Evolutionary conservation across 1,140 invertebrate genomes (phyloP).

Genomic region (Ectropis grisescens): DNA sequence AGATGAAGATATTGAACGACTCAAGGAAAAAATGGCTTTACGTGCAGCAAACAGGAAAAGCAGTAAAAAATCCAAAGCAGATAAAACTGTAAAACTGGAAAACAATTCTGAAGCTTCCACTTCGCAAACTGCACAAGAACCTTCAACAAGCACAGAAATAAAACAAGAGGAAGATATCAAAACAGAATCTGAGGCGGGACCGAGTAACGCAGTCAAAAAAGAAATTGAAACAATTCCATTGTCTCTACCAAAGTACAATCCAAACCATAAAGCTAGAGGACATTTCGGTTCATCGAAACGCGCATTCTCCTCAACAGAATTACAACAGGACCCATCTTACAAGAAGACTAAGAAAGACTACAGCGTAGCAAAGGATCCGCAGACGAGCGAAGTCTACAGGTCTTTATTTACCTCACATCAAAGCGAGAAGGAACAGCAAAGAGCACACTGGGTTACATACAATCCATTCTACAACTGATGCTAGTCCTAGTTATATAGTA

Average conservation of each 20-base stretch:
- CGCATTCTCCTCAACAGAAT: slow-evolving; percentile 33
- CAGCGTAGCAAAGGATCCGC: slow-evolving; percentile 93
- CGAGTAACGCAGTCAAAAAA: slow-evolving; percentile 29
- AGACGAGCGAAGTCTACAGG: slow-evolving; percentile 92
- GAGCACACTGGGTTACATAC: slow-evolving; percentile 97
- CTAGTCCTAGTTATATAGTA: too few species aligned
- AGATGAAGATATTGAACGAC: slow-evolving; percentile 81
- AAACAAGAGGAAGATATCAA: slow-evolving; percentile 18
- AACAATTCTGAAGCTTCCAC: slow-evolving; percentile 15
- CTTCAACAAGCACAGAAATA: slow-evolving; percentile 19
- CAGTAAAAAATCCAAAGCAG: slow-evolving; percentile 73
- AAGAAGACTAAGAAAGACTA: slow-evolving; percentile 85
- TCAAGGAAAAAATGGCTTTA: slow-evolving; percentile 75
- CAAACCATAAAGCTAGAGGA: slow-evolving; percentile 53
- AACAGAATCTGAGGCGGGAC: slow-evolving; percentile 18
- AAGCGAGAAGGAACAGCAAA: slow-evolving; percentile 86
- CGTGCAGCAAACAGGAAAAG: slow-evolving; percentile 78
- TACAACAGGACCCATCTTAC: slow-evolving; percentile 75
- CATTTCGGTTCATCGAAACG: slow-evolving; percentile 53
- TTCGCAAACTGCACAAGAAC: slow-evolving; percentile 12
- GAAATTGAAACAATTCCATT: slow-evolving; percentile 57
- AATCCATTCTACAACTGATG: slow-evolving; percentile 95
- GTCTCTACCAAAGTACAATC: slow-evolving; percentile 53
- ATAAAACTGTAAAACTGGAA: slow-evolving; percentile 28
- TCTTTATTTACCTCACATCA: slow-evolving; percentile 94